phyloP scores from a whole-genome alignment of 1,140 invertebrate species.

The Drosophila miranda region DNA sequence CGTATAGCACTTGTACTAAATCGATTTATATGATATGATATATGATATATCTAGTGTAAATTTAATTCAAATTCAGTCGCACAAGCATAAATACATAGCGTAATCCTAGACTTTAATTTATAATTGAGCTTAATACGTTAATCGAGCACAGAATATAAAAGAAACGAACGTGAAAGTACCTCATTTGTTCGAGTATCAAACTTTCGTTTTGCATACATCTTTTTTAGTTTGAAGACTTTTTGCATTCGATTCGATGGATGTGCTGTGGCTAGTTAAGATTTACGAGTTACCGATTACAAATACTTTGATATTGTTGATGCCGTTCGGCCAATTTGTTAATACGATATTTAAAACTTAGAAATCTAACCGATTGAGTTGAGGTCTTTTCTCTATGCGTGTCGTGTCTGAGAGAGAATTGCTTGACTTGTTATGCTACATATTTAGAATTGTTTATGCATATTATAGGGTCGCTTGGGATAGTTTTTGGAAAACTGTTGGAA shows the following conservation, averaged over 20 bases:
- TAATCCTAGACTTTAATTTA: constrained; percentile 76
- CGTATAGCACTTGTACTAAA: background rate
- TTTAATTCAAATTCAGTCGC: constrained; percentile 80
- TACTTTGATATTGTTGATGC: constrained; percentile 32
- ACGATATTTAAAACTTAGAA: constrained; percentile 46
- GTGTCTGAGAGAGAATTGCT: constrained; percentile 34
- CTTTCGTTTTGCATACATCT: constrained; percentile 21
- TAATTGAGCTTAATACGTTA: constrained; percentile 70
- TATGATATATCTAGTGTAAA: constrained; percentile 63
- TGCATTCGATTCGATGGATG: constrained; percentile 35
- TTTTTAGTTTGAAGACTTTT: constrained; percentile 19
- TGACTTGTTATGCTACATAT: constrained; percentile 34
- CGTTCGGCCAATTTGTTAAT: constrained; percentile 22
- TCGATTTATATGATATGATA: constrained; percentile 3
- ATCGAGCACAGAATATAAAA: constrained; percentile 52
- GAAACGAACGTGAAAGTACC: constrained; percentile 8
- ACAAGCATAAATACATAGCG: constrained; percentile 77
- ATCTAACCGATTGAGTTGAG: constrained; percentile 10
- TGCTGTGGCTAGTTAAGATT: constrained; percentile 33
- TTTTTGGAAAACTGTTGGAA: constrained; percentile 72
- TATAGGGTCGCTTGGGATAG: constrained; percentile 42
- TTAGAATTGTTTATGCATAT: constrained; percentile 43
- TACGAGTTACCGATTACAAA: no score
- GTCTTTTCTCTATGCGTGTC: background rate
- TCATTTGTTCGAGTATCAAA: constrained; percentile 17